Base-by-base conservation (phyloP, 2,888 invertebrate genomes). In the Epistrophella euchroma region DNA sequence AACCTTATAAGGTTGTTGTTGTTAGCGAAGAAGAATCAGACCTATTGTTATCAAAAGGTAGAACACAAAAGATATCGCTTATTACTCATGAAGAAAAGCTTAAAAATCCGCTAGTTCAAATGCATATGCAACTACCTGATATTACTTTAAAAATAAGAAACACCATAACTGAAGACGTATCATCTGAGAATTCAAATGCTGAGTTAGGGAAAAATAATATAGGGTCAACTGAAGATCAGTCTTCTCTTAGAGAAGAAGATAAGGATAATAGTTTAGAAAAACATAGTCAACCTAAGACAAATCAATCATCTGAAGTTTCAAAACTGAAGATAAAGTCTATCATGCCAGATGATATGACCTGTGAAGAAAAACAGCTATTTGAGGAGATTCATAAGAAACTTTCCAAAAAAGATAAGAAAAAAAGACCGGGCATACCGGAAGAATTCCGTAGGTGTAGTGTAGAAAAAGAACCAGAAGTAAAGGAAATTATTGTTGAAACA, bases 81-180 rank as follows among this genome's bases (percentile, higher is more conserved):
- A 96, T 96, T 88, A 96, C 96, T 6, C 96, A 96, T 82, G 96
- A 96, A 92, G 95, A 96, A 92, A 94, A 95, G 88, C 94, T 94
- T 91, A 92, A 95, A 90, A 94, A 94, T 82, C 95, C 96, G 13
- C 94, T 95, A 56, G 93, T 95, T 92, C 93, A 94, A 91, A 90
- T 95, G 92, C 93, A 95, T 93, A 93, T 95, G 93, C 92, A 95
- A 93, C 93, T 92, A 87, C 92, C 92, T 17, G 90, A 91, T 88
- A 90, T 92, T 79, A 91, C 91, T 81, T 89, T 92, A 83, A 89
- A 90, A 81, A 91, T 92, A 45, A 91, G 90, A 15, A 90, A 92
- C 87, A 92, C 90, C 45, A 89, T 91, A 71, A 91, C 91, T 19
- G 90, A 92, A 89, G 90, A 90, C 70, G 58, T 89, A 58, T 89